Evolutionary conservation across 2,113 vertebrate species (phyloP), one percentile per base, ranked within the genome.

Genomic region (Nerophis ophidion): DNA sequence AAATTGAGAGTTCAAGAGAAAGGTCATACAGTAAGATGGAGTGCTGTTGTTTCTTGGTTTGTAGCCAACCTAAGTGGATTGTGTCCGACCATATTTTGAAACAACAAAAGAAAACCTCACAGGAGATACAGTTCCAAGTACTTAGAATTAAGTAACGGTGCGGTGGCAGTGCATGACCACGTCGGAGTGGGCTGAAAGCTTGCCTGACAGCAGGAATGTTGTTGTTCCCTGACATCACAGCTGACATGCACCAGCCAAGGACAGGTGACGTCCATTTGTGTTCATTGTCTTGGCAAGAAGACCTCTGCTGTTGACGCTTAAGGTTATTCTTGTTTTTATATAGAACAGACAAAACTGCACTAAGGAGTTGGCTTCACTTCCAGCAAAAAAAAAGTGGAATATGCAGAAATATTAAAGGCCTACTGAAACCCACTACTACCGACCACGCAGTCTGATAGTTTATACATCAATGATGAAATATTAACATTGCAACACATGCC

Each of bases 241-340:
- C 66, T 72, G 74, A 67, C 63, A 71, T 51, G 42, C 63, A 26
- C 33, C 14, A 1, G 46, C 68, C 34, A 60, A 34, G 8, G 56
- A 78, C 70, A 72, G 66, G 74, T 80, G 63, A 47, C 40, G 56
- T 77, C 57, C 69, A 71, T 77, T 65, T 75, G 17, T 70, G 49
- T 67, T 5, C 50, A 71, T 50, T 60, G 68, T 42, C 59, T 60
- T 16, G 17, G 17, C 40, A 59, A 50, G 48, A 76, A 63, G 48
- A n/a, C 48, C 49, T 66, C 50, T 15, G 15, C 44, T 53, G 66
- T 33, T 57, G 55, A 14, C 40, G 50, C 40, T 61, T 66, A 15
- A 36, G 17, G 11, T 5, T 40, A 15, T 50, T 61, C 12, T 17
- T n/a, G 42, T 60, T 81, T 60, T 81, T 26, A 26, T 17, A 67